Conservation (phyloP, 2,113 vertebrate genomes). For the Gopherus flavomarginatus region DNA sequence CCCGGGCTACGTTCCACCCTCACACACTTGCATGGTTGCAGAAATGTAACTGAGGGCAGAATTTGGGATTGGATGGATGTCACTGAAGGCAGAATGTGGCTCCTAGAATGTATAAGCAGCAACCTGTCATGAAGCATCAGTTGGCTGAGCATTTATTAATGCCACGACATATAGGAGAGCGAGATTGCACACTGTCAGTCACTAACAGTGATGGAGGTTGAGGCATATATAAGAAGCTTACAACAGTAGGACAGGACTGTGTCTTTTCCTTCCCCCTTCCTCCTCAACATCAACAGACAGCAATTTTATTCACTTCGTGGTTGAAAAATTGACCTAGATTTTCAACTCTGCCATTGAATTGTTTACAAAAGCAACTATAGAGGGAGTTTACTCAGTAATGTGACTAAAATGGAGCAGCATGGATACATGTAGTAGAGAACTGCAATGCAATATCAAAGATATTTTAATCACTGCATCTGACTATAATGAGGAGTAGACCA, state of each 20-base stretch:
- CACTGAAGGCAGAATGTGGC: neutral
- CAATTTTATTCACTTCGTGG: conserved; percentile 48
- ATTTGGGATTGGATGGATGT: neutral
- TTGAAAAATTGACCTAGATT: conserved; percentile 71
- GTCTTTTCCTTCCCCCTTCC: neutral
- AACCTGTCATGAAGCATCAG: conserved; percentile 1
- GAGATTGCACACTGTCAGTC: conserved; percentile 20
- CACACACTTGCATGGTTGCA: neutral
- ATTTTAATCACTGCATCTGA: neutral
- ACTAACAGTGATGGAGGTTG: conserved; percentile 38
- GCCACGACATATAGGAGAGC: neutral
- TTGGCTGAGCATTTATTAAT: neutral
- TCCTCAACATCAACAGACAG: conserved; percentile 48
- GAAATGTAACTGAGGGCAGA: neutral
- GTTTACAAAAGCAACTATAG: conserved; percentile 22
- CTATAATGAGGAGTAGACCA: neutral
- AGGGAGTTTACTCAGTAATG: conserved; percentile 39
- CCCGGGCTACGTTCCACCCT: neutral
- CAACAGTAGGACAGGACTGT: neutral
- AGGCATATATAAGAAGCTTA: conserved; percentile 1
- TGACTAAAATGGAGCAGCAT: conserved; percentile 23
- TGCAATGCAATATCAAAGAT: neutral
- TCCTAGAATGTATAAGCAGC: neutral
- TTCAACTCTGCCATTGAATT: neutral
- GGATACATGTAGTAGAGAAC: neutral